phyloP scores from a whole-genome alignment of 2,888 invertebrate species.

The Campaea margaritaria region DNA sequence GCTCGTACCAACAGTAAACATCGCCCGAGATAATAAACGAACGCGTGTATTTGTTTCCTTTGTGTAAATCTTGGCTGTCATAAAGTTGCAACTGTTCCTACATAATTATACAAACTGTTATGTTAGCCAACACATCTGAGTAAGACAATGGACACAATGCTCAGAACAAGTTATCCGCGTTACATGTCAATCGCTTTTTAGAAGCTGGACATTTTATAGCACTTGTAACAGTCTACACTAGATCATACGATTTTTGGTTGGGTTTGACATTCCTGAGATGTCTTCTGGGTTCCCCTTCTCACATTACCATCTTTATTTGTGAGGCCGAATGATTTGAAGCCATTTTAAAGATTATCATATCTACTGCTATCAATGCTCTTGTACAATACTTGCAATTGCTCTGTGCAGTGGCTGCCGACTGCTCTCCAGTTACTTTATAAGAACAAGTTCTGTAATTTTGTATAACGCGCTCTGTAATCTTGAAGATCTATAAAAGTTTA shows the following conservation, averaged over 20 bases:
- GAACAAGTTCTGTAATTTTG: slow-evolving; percentile 8
- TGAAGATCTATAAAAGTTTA: slow-evolving; percentile 21
- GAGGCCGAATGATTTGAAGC: too few relatives aligned
- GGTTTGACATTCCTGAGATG: too few relatives aligned
- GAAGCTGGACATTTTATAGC: slow-evolving; percentile 1
- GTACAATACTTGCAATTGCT: too few relatives aligned
- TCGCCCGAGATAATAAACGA: slow-evolving; percentile 65
- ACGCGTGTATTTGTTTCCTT: slow-evolving; percentile 58
- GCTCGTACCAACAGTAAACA: slow-evolving; percentile 61
- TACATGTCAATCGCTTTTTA: too few relatives aligned
- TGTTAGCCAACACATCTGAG: background rate
- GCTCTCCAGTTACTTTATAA: background rate
- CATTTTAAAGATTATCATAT: too few relatives aligned
- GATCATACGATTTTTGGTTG: too few relatives aligned
- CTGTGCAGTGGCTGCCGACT: background rate
- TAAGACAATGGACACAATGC: too few relatives aligned
- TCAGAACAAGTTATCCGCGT: too few relatives aligned
- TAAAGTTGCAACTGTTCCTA: slow-evolving; percentile 56
- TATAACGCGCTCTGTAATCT: slow-evolving; percentile 9
- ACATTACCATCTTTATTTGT: too few relatives aligned
- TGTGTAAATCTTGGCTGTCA: slow-evolving; percentile 60
- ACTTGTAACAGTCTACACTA: too few relatives aligned
- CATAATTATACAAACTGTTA: slow-evolving; percentile 29
- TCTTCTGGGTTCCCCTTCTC: too few relatives aligned
- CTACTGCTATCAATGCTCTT: too few relatives aligned